Evolutionary conservation across 2,797 vertebrate genomes (phyloP), one percentile per base, ranked within the genome.

Genomic region (Salmo trutta): DNA sequence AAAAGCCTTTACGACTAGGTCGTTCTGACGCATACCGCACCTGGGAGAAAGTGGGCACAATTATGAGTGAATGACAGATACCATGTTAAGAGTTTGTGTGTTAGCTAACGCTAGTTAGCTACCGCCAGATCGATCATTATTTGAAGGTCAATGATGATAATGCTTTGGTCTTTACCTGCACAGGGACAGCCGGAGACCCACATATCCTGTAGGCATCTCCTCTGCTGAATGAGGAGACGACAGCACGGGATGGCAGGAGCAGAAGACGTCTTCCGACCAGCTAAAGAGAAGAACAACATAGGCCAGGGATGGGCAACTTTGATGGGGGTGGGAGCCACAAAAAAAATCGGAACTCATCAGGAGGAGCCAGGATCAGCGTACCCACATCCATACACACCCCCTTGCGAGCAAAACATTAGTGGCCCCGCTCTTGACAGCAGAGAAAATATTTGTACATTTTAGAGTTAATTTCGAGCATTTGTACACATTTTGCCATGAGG

Each of bases 1-100:
- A 91, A 75, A 99, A 99, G 10, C 96, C 94, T 79, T 96, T 97
- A 77, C 95, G 95, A 15, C 93, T 91, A 59, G 70, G 65, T 8
- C 74, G 24, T 15, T 67, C 89, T 0, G 93, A 94, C 6, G 89
- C 56, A 83, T 87, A 87, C 67, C 92, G 92, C n/a, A 92, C 89
- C 93, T 94, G n/a, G 41, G 33, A 6, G 79, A 66, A 29, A 64
- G 24, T 24, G 71, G 79, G 78, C 1, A 80, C 12, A 21, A 36
- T 3, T 65, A 21, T 41, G 3, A 17, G 24, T 15, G 33, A 16
- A 5, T 21, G 5, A 66, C 8, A 2, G 3, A 33, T 7, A 36
- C 36, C 6, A 73, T 19, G 1, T 19, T 19, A 16, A 15, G 12
- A 29, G 19, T 54, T 41, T 29, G 16, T 51, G 24, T 21, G 10